Evolutionary conservation across 2,797 vertebrate genomes (phyloP), one percentile per base, ranked within the genome.

Genomic region (Thaleichthys pacificus): DNA sequence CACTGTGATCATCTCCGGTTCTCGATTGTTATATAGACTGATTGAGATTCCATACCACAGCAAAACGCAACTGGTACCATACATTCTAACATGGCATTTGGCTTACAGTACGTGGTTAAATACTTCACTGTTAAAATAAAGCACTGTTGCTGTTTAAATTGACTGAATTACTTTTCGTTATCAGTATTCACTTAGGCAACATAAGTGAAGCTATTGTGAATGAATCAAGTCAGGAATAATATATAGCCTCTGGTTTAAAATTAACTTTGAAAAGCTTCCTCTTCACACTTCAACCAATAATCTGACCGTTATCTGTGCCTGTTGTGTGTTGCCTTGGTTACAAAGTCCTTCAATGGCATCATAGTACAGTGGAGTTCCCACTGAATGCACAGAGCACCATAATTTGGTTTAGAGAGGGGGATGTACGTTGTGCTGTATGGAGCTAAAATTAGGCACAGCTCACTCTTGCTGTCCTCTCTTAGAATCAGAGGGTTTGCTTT

Each of bases 291-390:
- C 82, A 76, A 68, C 69, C 66, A 76, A 77, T 91, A 91, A 93
- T 92, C 89, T 87, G 87, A 91, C 87, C 87, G 82, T 91, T 90
- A 80, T 87, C 77, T 83, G 82, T 35, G 75, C 81, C 87, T 89
- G 89, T 92, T 92, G 89, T 90, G 85, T 60, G 93, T 94, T 93
- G 89, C 92, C 91, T 70, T 93, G 92, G 93, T 91, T 92, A 94
- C 93, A 89, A 87, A 90, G 85, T 86, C 87, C 81, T 87, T 83
- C 85, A 82, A 78, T 85, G 84, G 85, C 85, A 85, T 89, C 79
- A 84, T 87, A 88, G 83, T 85, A 85, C 79, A 82, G 83, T 88
- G 83, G 63, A 26, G 66, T 71, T 88, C 62, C 77, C 75, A 77
- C 84, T 90, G 80, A 80, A 72, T 77, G 84, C 77, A 77, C 76